These are phyloP conservation scores for Planococcus citri DNA, from an alignment of 1,140 invertebrate genomes.

Conservation along the genomic window DNA sequence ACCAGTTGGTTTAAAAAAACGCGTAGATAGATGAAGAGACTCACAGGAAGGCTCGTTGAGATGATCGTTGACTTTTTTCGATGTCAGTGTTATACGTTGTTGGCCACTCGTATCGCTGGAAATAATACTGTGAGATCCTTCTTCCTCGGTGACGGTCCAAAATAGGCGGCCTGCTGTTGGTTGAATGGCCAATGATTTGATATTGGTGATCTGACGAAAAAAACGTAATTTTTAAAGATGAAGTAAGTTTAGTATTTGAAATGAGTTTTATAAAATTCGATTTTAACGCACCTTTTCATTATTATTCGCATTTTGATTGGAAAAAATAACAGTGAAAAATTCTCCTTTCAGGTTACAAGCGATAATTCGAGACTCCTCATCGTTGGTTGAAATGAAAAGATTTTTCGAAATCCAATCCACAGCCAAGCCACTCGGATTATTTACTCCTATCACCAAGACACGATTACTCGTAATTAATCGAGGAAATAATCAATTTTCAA, in stretches of 20 bases:
- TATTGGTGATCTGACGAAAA: conserved; percentile 27
- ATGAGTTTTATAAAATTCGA: neutral
- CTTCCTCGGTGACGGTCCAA: conserved; percentile 40
- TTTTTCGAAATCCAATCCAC: conserved; percentile 65
- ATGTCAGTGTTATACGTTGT: neutral
- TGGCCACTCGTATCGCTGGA: neutral
- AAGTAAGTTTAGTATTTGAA: neutral
- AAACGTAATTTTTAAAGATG: neutral
- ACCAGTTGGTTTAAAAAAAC: too few species aligned
- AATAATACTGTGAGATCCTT: neutral
- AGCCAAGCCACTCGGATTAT: conserved; percentile 46
- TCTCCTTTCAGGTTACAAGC: conserved; percentile 60
- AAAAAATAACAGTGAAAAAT: conserved; percentile 40
- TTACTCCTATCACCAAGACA: conserved; percentile 37
- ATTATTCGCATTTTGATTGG: conserved; percentile 21
- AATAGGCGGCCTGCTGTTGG: conserved; percentile 47
- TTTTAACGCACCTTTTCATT: conserved; percentile 20
- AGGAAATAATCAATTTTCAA: neutral
- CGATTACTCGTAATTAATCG: neutral
- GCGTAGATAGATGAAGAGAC: neutral
- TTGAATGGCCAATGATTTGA: conserved; percentile 43
- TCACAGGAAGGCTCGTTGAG: neutral
- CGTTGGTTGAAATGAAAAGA: conserved; percentile 47
- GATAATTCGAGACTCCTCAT: conserved; percentile 43
- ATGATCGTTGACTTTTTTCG: neutral